A percentile compares a stretch with the other conserved stretches of the same genome.
These are phyloP conservation scores for Cerastoderma edule DNA, from an alignment of 2,888 invertebrate species.

Conservation along the genomic window DNA sequence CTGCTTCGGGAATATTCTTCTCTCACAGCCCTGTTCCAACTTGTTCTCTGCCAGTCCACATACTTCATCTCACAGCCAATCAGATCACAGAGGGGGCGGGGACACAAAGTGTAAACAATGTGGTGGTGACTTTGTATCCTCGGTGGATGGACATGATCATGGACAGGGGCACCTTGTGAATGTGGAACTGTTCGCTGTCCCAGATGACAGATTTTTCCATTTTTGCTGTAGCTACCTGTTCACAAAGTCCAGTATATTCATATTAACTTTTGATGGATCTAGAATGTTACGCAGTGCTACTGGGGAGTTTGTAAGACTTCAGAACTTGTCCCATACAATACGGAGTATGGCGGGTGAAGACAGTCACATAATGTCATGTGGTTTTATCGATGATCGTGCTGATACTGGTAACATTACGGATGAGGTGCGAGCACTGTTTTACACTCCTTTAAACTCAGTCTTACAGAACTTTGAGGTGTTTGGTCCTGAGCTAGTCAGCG, in stretches of 20 bases:
- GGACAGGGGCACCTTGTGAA: slow-evolving; percentile 54
- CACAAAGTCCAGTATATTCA: slow-evolving; percentile 67
- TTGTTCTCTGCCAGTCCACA: slow-evolving; percentile 32
- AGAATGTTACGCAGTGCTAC: slow-evolving; percentile 67
- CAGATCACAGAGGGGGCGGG: slow-evolving; percentile 19
- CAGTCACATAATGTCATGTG: slow-evolving; percentile 62
- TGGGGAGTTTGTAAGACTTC: slow-evolving; percentile 66
- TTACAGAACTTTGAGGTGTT: slow-evolving; percentile 65
- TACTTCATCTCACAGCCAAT: slow-evolving; percentile 25
- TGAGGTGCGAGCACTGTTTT: slow-evolving; percentile 67
- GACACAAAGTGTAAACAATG: slow-evolving; percentile 46
- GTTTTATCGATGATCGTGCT: slow-evolving; percentile 54
- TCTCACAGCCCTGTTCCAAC: slow-evolving; percentile 48
- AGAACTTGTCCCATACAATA: slow-evolving; percentile 69
- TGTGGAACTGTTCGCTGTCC: slow-evolving; percentile 67
- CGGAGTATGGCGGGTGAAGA: slow-evolving; percentile 64
- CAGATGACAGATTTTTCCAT: slow-evolving; percentile 71
- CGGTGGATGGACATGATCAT: slow-evolving; percentile 16
- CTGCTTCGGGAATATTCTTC: slow-evolving; percentile 51
- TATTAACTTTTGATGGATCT: slow-evolving; percentile 71
- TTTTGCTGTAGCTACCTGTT: slow-evolving; percentile 68
- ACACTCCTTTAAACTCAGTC: slow-evolving; percentile 63
- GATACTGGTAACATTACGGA: slow-evolving; percentile 54
- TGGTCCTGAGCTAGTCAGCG: slow-evolving; percentile 58
- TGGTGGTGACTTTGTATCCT: slow-evolving; percentile 41